Conservation (phyloP, 2,888 invertebrate species). For the Antitype chi region DNA sequence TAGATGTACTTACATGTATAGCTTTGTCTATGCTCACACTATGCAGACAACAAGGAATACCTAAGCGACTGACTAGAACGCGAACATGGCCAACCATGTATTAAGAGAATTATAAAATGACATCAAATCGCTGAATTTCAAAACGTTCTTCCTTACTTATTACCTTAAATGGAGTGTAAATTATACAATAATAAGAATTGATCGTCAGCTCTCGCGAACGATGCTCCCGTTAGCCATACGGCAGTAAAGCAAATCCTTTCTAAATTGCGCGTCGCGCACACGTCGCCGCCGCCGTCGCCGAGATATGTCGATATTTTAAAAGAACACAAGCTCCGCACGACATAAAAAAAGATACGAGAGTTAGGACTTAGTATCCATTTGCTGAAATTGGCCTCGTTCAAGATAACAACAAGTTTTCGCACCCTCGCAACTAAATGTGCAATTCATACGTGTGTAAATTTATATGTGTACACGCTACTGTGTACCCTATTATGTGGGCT, state of each 20-base stretch:
- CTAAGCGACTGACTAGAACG: neutral
- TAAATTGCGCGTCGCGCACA: slow-evolving; percentile 85
- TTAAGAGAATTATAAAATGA: neutral
- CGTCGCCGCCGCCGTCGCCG: slow-evolving; percentile 68
- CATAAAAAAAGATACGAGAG: slow-evolving; percentile 89
- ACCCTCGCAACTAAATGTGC: slow-evolving; percentile 90
- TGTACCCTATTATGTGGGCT: slow-evolving; percentile 58
- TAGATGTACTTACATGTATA: neutral
- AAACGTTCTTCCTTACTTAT: slow-evolving; percentile 2
- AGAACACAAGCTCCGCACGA: slow-evolving; percentile 82
- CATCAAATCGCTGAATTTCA: neutral
- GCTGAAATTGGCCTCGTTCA: slow-evolving; percentile 90
- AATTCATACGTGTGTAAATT: slow-evolving; percentile 89
- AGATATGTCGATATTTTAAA: slow-evolving; percentile 88
- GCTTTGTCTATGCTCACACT: neutral
- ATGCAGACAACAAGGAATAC: neutral
- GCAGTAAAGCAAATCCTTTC: slow-evolving; percentile 87
- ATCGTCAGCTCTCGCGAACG: slow-evolving; percentile 48
- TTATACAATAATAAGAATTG: slow-evolving; percentile 56
- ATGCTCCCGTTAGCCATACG: slow-evolving; percentile 69
- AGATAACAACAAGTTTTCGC: slow-evolving; percentile 91
- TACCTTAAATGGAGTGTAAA: slow-evolving; percentile 42
- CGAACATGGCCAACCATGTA: neutral
- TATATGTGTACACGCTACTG: slow-evolving; percentile 51
- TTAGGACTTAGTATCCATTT: slow-evolving; percentile 91